phyloP scores from a whole-genome alignment of 2,113 vertebrate genomes.

The Poeciliopsis turrubarensis region DNA sequence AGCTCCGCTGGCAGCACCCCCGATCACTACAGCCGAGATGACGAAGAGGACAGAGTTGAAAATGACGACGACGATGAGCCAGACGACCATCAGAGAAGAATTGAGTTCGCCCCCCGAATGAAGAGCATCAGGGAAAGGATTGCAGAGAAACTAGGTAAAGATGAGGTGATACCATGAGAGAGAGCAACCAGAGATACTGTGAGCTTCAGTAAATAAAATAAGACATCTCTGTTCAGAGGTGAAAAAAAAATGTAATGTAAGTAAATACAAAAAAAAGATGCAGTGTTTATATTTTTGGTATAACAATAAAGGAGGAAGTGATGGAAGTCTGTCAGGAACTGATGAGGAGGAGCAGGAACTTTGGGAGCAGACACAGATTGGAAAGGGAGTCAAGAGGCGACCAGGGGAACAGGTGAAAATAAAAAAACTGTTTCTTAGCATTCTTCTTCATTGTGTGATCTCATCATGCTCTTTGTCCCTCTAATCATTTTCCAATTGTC shows the following conservation, averaged over 20 bases:
- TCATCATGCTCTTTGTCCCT: background rate
- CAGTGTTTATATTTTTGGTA: background rate
- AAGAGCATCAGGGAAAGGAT: constrained; percentile 87
- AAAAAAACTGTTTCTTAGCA: background rate
- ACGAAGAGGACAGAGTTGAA: constrained; percentile 53
- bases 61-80: constrained; percentile 82
- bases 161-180: background rate
- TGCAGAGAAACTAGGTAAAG: constrained; percentile 83
- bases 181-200: background rate
- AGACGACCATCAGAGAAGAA: constrained; percentile 83
- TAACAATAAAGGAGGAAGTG: constrained; percentile 68
- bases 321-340: constrained; percentile 71
- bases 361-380: constrained; percentile 94
- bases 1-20: constrained; percentile 52
- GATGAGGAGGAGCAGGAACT: constrained; percentile 83
- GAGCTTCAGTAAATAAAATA: background rate
- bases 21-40: constrained; percentile 56
- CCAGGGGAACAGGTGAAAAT: constrained; percentile 76
- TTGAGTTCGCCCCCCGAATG: constrained; percentile 83
- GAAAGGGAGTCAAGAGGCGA: constrained; percentile 85
- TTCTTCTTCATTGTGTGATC: background rate
- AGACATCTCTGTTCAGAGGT: background rate
- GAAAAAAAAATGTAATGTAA: background rate
- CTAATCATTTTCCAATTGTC: background rate
- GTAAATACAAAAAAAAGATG: background rate